Evolutionary conservation across 1,140 invertebrate species (phyloP).

Genomic region (Heliconius congener): DNA sequence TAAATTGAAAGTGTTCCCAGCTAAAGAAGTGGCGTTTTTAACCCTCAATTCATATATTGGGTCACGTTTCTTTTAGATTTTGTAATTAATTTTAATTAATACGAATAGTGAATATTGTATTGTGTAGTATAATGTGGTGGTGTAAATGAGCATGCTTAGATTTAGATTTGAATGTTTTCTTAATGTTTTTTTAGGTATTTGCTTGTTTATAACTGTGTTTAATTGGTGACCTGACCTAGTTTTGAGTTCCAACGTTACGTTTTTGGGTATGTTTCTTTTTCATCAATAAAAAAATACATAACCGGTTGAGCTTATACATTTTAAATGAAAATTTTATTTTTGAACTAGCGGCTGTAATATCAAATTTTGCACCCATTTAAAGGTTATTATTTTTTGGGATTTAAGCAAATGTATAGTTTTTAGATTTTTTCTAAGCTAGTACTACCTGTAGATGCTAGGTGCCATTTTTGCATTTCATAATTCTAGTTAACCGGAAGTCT

Average conservation of each 20-base stretch:
- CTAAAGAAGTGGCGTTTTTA: constrained; percentile 26
- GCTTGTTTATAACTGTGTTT: background rate
- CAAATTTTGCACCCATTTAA: no score
- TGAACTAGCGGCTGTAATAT: no score
- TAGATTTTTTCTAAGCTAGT: no score
- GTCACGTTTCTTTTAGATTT: background rate
- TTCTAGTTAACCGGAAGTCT: no score
- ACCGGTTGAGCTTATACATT: background rate
- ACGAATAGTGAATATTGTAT: background rate
- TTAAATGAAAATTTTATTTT: no score
- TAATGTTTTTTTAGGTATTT: background rate
- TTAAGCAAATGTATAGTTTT: no score
- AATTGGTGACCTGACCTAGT: constrained; percentile 1
- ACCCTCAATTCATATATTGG: background rate
- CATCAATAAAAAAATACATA: background rate
- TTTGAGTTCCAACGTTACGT: background rate
- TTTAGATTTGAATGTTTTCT: background rate
- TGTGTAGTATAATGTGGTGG: background rate
- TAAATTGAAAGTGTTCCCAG: constrained; percentile 31
- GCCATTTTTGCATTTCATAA: no score
- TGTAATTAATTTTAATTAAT: constrained; percentile 7
- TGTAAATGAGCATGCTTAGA: background rate
- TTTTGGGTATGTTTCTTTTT: background rate
- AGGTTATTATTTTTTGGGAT: no score
- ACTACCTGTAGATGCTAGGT: no score